phyloP scores from a whole-genome alignment of 1,140 invertebrate species.

The Schlechtendalia chinensis region DNA sequence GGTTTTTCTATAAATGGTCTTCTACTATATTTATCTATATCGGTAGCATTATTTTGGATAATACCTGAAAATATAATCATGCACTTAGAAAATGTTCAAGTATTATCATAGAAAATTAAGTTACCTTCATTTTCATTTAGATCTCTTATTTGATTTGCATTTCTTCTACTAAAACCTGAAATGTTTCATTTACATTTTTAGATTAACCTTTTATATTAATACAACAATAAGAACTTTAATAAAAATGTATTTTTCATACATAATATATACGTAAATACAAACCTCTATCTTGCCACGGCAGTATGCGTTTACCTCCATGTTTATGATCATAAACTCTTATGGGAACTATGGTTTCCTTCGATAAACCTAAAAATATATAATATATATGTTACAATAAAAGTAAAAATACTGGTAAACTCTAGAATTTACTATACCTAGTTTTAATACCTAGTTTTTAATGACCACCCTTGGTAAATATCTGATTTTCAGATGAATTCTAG shows the following conservation, averaged over 20 bases:
- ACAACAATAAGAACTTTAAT: too few relatives aligned
- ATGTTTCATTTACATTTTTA: neutral
- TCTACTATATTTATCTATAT: neutral
- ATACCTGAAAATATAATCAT: neutral
- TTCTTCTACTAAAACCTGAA: constrained; percentile 45
- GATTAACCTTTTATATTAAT: neutral
- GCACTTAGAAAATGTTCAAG: neutral
- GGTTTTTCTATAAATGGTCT: neutral
- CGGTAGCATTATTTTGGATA: neutral
- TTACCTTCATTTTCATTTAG: constrained; percentile 16
- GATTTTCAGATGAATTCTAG: too few relatives aligned
- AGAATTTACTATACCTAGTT: too few relatives aligned
- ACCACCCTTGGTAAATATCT: too few relatives aligned
- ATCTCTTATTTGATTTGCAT: constrained; percentile 1
- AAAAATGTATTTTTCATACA: too few relatives aligned
- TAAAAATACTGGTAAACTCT: too few relatives aligned
- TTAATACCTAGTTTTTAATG: too few relatives aligned
- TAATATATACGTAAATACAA: neutral
- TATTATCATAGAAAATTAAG: neutral
- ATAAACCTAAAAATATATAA: constrained; percentile 6
- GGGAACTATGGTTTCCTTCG: constrained; percentile 37
- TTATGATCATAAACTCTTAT: constrained; percentile 43
- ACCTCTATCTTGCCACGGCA: constrained; percentile 47
- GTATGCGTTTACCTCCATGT: constrained; percentile 41
- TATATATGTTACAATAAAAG: too few relatives aligned